These are phyloP conservation scores for Eumerus sabulonum DNA, from an alignment of 2,888 invertebrate genomes.

Conservation along the genomic window DNA sequence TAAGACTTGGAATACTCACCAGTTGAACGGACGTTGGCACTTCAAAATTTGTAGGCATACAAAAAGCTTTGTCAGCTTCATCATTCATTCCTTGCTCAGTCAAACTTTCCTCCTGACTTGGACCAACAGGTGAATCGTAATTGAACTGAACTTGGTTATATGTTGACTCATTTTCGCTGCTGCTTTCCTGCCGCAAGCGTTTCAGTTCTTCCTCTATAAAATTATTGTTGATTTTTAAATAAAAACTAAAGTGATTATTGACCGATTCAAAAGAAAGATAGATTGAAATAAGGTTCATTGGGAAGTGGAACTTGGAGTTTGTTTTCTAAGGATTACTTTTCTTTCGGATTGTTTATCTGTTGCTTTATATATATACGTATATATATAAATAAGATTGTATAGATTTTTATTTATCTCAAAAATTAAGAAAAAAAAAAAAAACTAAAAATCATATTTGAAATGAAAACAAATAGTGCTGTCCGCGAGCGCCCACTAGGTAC, in stretches of 20 bases:
- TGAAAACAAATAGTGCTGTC: slow-evolving; percentile 62
- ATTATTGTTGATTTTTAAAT: slow-evolving; percentile 57
- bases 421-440: slow-evolving; percentile 32
- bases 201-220: slow-evolving; percentile 94
- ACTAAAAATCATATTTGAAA: slow-evolving; percentile 56
- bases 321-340: slow-evolving; percentile 26
- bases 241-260: slow-evolving; percentile 57
- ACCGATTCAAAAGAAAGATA: slow-evolving; percentile 61
- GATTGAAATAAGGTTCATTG: slow-evolving; percentile 40
- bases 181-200: slow-evolving; percentile 86
- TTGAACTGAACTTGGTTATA: slow-evolving; percentile 89
- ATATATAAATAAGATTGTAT: slow-evolving; percentile 26
- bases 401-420: slow-evolving; percentile 62
- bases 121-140: slow-evolving; percentile 83
- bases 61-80: slow-evolving; percentile 88
- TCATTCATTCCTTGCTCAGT: slow-evolving; percentile 77
- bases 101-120: slow-evolving; percentile 74
- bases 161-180: slow-evolving; percentile 77
- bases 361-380: no score
- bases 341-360: slow-evolving; percentile 23
- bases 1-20: slow-evolving; percentile 80
- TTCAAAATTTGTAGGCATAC: slow-evolving; percentile 85
- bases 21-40: slow-evolving; percentile 87
- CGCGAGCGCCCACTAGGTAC: slow-evolving; percentile 31
- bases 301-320: slow-evolving; percentile 17